phyloP scores from a whole-genome alignment of 53 echinoderm and acorn worm species.

The Henricia sp. region DNA sequence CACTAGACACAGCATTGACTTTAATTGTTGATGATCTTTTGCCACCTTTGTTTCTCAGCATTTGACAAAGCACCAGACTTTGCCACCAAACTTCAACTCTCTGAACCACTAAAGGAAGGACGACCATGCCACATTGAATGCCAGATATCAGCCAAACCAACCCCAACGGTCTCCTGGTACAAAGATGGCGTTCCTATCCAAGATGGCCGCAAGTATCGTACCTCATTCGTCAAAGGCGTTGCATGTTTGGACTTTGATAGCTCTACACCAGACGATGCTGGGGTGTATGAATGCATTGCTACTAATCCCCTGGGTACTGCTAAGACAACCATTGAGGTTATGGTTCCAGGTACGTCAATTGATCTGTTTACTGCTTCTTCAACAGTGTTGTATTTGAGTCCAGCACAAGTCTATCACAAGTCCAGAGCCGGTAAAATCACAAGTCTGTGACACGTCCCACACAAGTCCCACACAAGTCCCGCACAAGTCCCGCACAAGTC shows the following conservation, averaged over 20 bases:
- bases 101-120: slow-evolving; percentile 62
- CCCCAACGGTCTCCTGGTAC: slow-evolving; percentile 77
- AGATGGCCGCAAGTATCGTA: slow-evolving; percentile 35
- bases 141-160: slow-evolving; percentile 63
- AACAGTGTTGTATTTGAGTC: too few species aligned
- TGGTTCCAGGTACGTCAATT: slow-evolving; percentile 75
- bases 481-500: too few species aligned
- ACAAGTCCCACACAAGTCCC: too few species aligned
- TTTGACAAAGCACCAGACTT: slow-evolving; percentile 61
- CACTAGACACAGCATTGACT: background rate
- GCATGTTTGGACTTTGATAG: slow-evolving; percentile 66
- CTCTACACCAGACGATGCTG: slow-evolving; percentile 74
- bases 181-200: slow-evolving; percentile 75
- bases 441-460: too few species aligned
- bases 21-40: background rate
- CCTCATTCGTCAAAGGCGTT: slow-evolving; percentile 60
- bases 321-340: slow-evolving; percentile 70
- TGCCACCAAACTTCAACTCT: slow-evolving; percentile 52
- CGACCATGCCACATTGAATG: slow-evolving; percentile 67
- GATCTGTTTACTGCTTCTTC: too few species aligned
- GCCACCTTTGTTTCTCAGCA: too few species aligned
- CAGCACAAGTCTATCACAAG: too few species aligned
- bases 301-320: slow-evolving; percentile 81
- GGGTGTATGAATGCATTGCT: slow-evolving; percentile 75
- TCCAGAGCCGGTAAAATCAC: too few species aligned